These are phyloP conservation scores for Riptortus pedestris DNA, from an alignment of 1,140 invertebrate genomes.

Conservation along the genomic window DNA sequence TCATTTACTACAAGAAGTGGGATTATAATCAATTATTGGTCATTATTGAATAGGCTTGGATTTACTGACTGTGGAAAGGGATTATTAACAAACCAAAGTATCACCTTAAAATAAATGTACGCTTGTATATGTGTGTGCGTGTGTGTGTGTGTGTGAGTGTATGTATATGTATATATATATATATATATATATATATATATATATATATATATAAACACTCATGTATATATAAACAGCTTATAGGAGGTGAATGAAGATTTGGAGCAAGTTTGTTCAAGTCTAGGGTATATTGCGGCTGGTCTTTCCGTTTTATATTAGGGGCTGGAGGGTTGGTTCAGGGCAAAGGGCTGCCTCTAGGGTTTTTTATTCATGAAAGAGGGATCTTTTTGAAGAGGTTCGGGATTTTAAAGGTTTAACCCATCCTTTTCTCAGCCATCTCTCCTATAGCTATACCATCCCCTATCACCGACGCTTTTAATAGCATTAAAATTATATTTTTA, in stretches of 20 bases:
- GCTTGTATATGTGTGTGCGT: not conserved
- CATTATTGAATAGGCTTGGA: no score
- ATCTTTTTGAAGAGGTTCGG: constrained; percentile 6
- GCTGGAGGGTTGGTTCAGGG: not conserved
- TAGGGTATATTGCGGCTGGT: not conserved
- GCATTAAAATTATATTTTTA: no score
- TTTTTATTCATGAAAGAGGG: constrained; percentile 9
- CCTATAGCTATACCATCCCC: not conserved
- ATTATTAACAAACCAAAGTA: not conserved
- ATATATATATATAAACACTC: not conserved
- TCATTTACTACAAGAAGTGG: no score
- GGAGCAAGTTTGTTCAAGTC: not conserved
- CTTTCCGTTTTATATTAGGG: constrained; percentile 3
- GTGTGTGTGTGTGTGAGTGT: not conserved
- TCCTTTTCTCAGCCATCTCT: not conserved
- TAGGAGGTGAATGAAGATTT: not conserved
- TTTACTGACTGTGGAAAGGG: no score
- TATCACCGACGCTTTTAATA: no score
- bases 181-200: not conserved
- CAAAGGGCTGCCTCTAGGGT: not conserved
- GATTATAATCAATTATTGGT: no score
- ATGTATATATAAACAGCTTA: not conserved
- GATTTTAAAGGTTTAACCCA: constrained; percentile 10
- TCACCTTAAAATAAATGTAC: not conserved
- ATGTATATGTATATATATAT: not conserved